phyloP scores from a whole-genome alignment of 2,888 invertebrate species.

The Dryocosmus kuriphilus region DNA sequence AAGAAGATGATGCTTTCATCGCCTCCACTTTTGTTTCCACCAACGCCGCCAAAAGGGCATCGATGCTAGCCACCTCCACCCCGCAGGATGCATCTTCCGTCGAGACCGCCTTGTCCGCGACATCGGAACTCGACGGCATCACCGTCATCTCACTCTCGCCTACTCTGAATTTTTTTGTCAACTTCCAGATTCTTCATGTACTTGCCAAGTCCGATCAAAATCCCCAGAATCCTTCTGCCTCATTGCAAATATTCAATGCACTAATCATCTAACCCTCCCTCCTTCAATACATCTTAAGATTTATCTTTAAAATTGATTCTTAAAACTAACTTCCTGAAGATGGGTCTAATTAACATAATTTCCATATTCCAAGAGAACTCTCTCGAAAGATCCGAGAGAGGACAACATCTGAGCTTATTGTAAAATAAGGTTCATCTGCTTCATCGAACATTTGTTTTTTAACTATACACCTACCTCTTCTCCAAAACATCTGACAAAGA shows the following conservation, averaged over 20 bases:
- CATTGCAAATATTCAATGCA: constrained; percentile 6
- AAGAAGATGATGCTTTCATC: constrained; percentile 78
- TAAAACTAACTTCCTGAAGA: background rate
- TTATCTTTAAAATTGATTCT: background rate
- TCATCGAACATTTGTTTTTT: background rate
- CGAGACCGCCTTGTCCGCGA: constrained; percentile 86
- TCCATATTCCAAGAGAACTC: background rate
- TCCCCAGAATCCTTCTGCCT: background rate
- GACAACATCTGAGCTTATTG: background rate
- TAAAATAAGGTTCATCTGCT: background rate
- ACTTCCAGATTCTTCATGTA: constrained; percentile 13
- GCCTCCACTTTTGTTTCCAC: constrained; percentile 86
- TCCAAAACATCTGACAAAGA: background rate
- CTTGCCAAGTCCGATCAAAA: background rate
- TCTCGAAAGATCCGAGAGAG: background rate
- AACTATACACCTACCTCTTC: background rate
- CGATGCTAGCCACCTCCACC: constrained; percentile 82
- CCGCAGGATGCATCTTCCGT: constrained; percentile 81
- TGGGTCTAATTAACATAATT: background rate
- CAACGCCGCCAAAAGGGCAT: constrained; percentile 85
- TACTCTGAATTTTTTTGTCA: background rate
- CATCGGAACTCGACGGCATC: constrained; percentile 76
- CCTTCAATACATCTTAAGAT: background rate
- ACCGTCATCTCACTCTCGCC: constrained; percentile 69
- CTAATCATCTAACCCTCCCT: background rate